Conservation (phyloP, 2,888 invertebrate genomes). For the Drosophila neotestacea region DNA sequence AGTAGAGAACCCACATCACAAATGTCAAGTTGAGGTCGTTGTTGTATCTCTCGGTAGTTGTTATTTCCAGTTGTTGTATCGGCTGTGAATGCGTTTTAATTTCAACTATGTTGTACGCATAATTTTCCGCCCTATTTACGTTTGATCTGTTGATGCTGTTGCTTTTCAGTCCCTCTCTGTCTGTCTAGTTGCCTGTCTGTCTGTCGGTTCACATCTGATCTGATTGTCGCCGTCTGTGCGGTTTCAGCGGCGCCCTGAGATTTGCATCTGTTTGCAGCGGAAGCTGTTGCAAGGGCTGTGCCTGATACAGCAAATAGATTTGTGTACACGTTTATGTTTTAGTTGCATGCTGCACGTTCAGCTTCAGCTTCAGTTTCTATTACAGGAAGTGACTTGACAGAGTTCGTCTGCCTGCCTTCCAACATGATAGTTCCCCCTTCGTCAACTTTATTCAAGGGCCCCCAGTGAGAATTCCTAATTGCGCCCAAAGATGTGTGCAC, state of each 20-base stretch:
- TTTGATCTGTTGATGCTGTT: constrained; percentile 36
- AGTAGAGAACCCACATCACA: constrained; percentile 34
- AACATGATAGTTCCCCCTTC: neutral
- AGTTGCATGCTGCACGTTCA: constrained; percentile 38
- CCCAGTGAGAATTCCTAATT: constrained; percentile 54
- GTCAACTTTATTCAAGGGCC: constrained; percentile 44
- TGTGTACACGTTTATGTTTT: constrained; percentile 57
- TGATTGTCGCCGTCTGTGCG: constrained; percentile 46
- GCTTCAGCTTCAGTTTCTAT: constrained; percentile 62
- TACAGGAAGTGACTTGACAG: constrained; percentile 81
- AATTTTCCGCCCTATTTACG: constrained; percentile 78
- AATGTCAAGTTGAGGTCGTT: constrained; percentile 45
- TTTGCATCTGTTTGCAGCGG: constrained; percentile 61
- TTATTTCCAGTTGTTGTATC: constrained; percentile 19
- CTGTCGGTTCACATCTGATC: constrained; percentile 11
- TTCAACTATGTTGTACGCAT: constrained; percentile 59
- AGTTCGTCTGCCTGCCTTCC: constrained; percentile 43
- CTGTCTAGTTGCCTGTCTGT: neutral
- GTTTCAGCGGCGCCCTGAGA: constrained; percentile 63
- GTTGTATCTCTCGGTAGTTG: constrained; percentile 21
- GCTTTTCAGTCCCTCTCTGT: constrained; percentile 10
- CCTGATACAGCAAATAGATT: constrained; percentile 44
- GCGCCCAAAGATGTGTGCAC: constrained; percentile 62
- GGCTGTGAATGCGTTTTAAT: constrained; percentile 44
- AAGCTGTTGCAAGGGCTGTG: constrained; percentile 48